Evolutionary conservation across 1,140 invertebrate genomes (phyloP).

Genomic region (Octopus sinensis): DNA sequence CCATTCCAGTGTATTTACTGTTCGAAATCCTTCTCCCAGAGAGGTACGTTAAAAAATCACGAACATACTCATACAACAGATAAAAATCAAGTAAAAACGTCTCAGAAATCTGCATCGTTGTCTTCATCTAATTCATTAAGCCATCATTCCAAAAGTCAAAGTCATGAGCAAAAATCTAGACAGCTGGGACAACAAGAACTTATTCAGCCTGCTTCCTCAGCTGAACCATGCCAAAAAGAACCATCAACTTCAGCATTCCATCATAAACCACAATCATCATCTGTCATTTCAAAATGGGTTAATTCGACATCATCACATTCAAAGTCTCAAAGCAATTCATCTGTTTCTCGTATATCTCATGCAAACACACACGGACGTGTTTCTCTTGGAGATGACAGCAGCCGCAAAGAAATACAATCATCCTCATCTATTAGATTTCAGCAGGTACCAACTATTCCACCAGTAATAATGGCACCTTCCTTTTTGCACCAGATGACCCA

Average conservation of each 20-base stretch:
- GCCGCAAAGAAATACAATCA: not conserved
- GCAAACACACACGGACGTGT: not conserved
- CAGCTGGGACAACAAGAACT: not conserved
- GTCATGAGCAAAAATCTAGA: not conserved
- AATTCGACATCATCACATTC: not conserved
- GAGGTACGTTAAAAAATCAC: conserved; percentile 35
- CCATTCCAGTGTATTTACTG: conserved; percentile 89
- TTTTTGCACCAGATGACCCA: not conserved
- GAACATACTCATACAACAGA: conserved; percentile 33
- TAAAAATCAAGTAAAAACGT: not conserved
- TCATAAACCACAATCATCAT: not conserved
- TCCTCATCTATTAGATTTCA: not conserved
- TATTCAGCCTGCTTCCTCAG: not conserved
- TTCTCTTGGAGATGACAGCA: not conserved
- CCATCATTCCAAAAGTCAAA: not conserved
- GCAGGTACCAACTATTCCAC: not conserved
- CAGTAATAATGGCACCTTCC: not conserved
- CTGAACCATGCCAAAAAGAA: not conserved
- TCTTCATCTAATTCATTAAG: not conserved
- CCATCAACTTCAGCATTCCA: not conserved
- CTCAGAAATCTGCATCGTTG: not conserved
- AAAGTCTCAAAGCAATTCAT: not conserved
- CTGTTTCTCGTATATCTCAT: not conserved
- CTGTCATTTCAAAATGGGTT: not conserved
- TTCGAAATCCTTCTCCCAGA: conserved; percentile 58